These are phyloP conservation scores for Cercopithecus diana DNA, from an alignment of 2,797 vertebrate species.

Conservation along the genomic window DNA sequence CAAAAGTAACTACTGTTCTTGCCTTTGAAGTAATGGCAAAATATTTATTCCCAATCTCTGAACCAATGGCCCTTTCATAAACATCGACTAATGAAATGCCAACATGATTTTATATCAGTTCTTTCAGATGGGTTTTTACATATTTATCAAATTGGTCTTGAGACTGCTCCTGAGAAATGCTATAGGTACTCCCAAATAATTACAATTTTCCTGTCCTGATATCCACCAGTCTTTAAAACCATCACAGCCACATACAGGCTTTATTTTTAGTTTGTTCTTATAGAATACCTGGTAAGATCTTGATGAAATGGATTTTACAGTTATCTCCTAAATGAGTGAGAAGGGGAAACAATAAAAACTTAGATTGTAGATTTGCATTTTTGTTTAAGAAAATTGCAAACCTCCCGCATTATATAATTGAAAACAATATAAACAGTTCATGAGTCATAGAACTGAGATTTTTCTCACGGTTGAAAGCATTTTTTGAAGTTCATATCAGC, in stretches of 20 bases:
- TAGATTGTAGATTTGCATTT: not conserved
- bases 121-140: not conserved
- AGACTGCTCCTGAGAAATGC: not conserved
- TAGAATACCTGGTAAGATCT: not conserved
- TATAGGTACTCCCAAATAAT: not conserved
- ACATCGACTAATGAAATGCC: not conserved
- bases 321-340: not conserved
- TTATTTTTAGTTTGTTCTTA: not conserved
- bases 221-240: not conserved
- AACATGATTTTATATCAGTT: not conserved
- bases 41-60: not conserved
- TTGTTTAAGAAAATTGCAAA: not conserved
- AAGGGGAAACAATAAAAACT: not conserved
- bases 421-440: not conserved
- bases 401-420: not conserved
- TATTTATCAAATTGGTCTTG: not conserved
- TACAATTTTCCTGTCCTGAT: not conserved
- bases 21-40: not conserved
- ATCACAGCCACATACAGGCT: not conserved
- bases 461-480: not conserved
- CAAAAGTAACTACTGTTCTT: not conserved
- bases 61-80: not conserved
- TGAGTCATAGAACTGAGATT: not conserved
- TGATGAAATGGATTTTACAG: not conserved
- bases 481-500: not conserved